Conservation (phyloP, 2,797 vertebrate species). For the Rhynchotus rufescens region DNA sequence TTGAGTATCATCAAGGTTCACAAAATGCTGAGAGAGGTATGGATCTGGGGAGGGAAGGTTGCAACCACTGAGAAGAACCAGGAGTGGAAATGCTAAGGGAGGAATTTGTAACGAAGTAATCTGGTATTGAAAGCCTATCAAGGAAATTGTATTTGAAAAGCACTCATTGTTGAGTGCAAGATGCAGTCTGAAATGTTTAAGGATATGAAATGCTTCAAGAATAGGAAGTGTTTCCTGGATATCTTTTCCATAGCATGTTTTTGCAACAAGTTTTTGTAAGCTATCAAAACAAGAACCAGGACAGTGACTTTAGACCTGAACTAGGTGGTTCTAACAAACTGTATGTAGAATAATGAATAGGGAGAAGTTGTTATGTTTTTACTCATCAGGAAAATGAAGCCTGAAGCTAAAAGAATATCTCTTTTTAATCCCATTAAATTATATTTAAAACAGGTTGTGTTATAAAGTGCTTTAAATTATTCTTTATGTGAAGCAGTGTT, state of each 20-base stretch:
- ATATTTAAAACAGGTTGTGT: background rate
- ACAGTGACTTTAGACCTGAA: background rate
- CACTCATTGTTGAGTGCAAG: background rate
- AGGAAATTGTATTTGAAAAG: background rate
- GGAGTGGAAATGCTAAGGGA: background rate
- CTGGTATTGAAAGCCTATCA: background rate
- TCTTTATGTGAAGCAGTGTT: background rate
- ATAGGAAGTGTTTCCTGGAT: background rate
- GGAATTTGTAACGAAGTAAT: background rate
- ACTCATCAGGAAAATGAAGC: background rate
- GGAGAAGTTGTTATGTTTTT: background rate
- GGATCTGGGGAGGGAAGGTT: background rate
- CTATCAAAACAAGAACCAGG: background rate
- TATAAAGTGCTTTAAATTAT: background rate
- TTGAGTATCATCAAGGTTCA: background rate
- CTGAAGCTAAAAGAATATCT: background rate
- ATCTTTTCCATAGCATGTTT: background rate
- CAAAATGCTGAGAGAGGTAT: background rate
- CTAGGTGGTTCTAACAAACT: background rate
- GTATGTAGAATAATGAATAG: background rate
- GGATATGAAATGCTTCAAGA: background rate
- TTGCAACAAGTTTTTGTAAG: background rate
- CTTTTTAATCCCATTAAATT: background rate
- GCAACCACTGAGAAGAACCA: background rate
- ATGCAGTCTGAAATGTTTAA: background rate